phyloP scores from a whole-genome alignment of 1,140 invertebrate species.

The Drosophila melanica region DNA sequence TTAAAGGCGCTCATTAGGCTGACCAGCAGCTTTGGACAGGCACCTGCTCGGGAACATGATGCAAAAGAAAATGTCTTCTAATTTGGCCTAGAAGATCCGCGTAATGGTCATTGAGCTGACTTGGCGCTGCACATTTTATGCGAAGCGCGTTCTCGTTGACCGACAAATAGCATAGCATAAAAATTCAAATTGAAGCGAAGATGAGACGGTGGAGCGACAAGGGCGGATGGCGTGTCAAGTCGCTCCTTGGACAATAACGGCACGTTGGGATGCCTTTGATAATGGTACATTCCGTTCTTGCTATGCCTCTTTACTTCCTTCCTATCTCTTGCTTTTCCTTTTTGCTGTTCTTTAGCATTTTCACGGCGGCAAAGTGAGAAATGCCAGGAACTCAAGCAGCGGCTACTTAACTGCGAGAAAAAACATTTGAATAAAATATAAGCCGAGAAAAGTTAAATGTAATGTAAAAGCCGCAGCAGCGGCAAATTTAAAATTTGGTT shows the following conservation, averaged over 20 bases:
- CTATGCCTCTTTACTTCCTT: neutral
- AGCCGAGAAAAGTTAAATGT: conserved; percentile 78
- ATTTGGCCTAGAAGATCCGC: conserved; percentile 50
- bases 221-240: neutral
- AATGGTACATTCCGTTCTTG: conserved; percentile 16
- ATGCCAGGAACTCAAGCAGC: conserved; percentile 69
- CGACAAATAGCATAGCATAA: conserved; percentile 47
- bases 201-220: neutral
- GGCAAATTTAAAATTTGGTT: conserved; percentile 66
- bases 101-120: conserved; percentile 66
- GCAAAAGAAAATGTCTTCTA: conserved; percentile 49
- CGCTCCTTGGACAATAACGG: conserved; percentile 34
- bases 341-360: conserved; percentile 55
- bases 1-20: conserved; percentile 33
- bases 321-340: neutral
- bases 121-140: conserved; percentile 29
- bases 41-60: conserved; percentile 53
- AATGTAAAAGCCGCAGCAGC: conserved; percentile 73
- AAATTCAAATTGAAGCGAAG: conserved; percentile 48
- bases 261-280: conserved; percentile 22
- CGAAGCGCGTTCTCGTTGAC: conserved; percentile 46
- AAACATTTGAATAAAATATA: conserved; percentile 79
- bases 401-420: conserved; percentile 62
- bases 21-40: conserved; percentile 40
- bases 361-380: conserved; percentile 76